Evolutionary conservation across 2,797 vertebrate species (phyloP).

Genomic region (Lacerta agilis): DNA sequence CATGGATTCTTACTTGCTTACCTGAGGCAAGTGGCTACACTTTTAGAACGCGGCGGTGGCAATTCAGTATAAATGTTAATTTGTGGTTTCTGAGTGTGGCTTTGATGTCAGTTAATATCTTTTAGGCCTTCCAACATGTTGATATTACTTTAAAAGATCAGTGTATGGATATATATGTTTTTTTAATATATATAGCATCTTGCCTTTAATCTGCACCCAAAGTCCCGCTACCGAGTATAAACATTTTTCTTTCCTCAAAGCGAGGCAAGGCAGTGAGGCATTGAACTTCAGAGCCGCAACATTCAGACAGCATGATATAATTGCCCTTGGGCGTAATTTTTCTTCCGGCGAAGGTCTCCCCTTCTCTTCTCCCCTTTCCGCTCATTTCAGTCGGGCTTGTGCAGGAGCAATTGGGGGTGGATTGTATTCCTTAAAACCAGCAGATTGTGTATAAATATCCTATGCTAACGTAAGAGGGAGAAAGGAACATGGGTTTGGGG

Average conservation of each 20-base stretch:
- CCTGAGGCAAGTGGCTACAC: conserved; percentile 40
- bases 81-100: conserved; percentile 53
- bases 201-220: conserved; percentile 66
- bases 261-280: neutral
- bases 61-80: conserved; percentile 67
- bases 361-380: neutral
- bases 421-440: conserved; percentile 21
- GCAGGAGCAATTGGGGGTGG: neutral
- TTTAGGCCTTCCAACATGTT: conserved; percentile 63
- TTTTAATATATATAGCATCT: conserved; percentile 11
- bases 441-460: conserved; percentile 11
- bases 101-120: conserved; percentile 66
- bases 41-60: conserved; percentile 55
- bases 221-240: conserved; percentile 50
- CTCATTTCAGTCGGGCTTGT: neutral
- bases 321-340: conserved; percentile 16
- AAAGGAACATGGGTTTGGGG: neutral
- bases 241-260: conserved; percentile 57
- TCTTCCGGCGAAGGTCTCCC: neutral
- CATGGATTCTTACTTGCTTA: conserved; percentile 36
- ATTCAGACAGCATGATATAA: conserved; percentile 33
- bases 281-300: conserved; percentile 20
- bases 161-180: neutral
- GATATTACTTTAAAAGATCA: conserved; percentile 61
- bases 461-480: neutral